Evolutionary conservation across 23 tunicate species (phyloP).

Genomic region (Trididemnum nubilum): DNA sequence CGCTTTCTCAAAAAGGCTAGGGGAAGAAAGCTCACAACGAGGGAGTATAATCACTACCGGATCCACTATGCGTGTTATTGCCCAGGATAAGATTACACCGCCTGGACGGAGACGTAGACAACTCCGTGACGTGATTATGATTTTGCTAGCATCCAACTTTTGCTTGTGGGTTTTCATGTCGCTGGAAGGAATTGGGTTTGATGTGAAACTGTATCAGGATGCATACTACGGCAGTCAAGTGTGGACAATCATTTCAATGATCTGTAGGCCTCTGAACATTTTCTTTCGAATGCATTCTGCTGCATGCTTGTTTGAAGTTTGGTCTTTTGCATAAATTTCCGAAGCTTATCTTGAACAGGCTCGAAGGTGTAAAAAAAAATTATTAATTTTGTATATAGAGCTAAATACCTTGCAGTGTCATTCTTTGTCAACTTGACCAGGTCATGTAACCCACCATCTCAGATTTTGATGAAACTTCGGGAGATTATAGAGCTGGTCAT

Average conservation of each 20-base stretch:
- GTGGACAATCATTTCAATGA: conserved; percentile 78
- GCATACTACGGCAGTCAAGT: conserved; percentile 40
- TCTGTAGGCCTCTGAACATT: conserved; percentile 75
- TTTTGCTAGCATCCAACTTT: conserved; percentile 62
- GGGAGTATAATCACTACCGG: too few relatives aligned
- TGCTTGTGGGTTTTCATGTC: conserved; percentile 87
- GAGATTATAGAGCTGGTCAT: too few relatives aligned
- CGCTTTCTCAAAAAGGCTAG: too few relatives aligned
- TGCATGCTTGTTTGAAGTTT: conserved; percentile 88
- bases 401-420: too few relatives aligned
- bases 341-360: too few relatives aligned
- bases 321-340: conserved; percentile 91
- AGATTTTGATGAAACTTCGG: too few relatives aligned
- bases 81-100: conserved; percentile 31
- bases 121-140: conserved; percentile 66
- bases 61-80: conserved; percentile 34
- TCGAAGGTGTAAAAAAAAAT: too few relatives aligned
- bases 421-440: too few relatives aligned
- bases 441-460: too few relatives aligned
- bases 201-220: conserved; percentile 41
- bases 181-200: conserved; percentile 76
- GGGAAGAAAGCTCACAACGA: too few relatives aligned
- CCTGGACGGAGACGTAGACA: conserved; percentile 42
- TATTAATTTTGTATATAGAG: too few relatives aligned
- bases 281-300: conserved; percentile 97